These are phyloP conservation scores for Meloidogyne hapla DNA, from an alignment of 1,140 invertebrate genomes.

Conservation along the genomic window DNA sequence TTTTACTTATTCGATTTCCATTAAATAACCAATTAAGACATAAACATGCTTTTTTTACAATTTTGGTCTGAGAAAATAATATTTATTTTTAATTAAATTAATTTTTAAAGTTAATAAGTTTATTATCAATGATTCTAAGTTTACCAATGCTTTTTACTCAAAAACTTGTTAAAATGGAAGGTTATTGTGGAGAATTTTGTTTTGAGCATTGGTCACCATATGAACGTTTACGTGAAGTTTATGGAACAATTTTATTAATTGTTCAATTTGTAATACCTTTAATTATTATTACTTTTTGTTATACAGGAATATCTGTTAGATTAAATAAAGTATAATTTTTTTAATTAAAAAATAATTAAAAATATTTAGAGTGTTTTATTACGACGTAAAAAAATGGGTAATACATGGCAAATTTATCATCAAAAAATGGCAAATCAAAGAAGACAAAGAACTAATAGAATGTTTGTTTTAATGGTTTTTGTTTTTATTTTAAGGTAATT, in stretches of 20 bases:
- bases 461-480: constrained; percentile 60
- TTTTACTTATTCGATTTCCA: constrained; percentile 58
- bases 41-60: constrained; percentile 52
- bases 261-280: constrained; percentile 63
- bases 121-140: constrained; percentile 48
- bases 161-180: constrained; percentile 47
- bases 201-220: constrained; percentile 53
- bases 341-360: not conserved
- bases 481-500: constrained; percentile 23
- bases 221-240: constrained; percentile 49
- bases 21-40: constrained; percentile 61
- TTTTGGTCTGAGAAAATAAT: constrained; percentile 39
- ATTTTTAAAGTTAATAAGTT: constrained; percentile 55
- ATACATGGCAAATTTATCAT: constrained; percentile 56
- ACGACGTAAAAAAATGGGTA: constrained; percentile 40
- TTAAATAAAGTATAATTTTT: constrained; percentile 41
- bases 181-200: constrained; percentile 59
- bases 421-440: constrained; percentile 55
- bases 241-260: constrained; percentile 53
- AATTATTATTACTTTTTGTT: constrained; percentile 57
- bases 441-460: constrained; percentile 61
- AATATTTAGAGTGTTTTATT: constrained; percentile 52
- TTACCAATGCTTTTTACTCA: constrained; percentile 58
- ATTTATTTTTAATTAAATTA: not conserved
- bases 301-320: constrained; percentile 58